Base-by-base conservation (phyloP, 2,888 invertebrate genomes). In the Oscheius myriophilus region DNA sequence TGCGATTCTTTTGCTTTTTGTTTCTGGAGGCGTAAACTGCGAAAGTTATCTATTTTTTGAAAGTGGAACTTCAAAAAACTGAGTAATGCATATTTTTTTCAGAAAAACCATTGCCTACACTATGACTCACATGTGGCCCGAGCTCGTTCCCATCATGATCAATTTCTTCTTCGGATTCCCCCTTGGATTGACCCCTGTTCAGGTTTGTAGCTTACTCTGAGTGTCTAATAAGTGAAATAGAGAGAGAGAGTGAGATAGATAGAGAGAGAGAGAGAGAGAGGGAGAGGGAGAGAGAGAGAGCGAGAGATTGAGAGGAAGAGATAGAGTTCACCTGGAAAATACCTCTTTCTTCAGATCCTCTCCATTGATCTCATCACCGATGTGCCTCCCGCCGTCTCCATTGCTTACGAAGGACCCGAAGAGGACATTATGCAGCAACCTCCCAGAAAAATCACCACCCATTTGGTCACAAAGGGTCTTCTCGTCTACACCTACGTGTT, bases 121-220 rank as follows among this genome's bases (percentile, higher is more conserved):
- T 1, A 73, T 82, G 68, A 79, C 81, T 18, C 82, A 82, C 64
- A 72, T 82, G 73, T 82, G 82, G 81, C 83, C 83, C 2, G 83
- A 83, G 69, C 80, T 83, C 9, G 83, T 80, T n/a, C 83, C 83
- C 4, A 81, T 83, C 54, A 78, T 83, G 68, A 70, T 83, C 57
- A 84, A 83, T 66, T 83, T 83, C 74, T 76, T 78, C 58, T 74
- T 84, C 53, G 83, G 83, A 59, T 77, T 83, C 73, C 83, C 83
- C 0, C 66, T 83, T 7, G 83, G 83, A 11, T 67, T 83, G 52
- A 80, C 80, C 25, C 83, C 83, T 1, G 74, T 83, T 9, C 83
- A 83, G 70, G 33, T 33, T 33, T 6, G 33, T 33, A 3, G 3
- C 33, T 33, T 9, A 6, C 33, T 33, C 33, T 33, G 4, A 6